Base-by-base conservation (phyloP, 2,888 invertebrate species). In the Megaustenia siamemsis region DNA sequence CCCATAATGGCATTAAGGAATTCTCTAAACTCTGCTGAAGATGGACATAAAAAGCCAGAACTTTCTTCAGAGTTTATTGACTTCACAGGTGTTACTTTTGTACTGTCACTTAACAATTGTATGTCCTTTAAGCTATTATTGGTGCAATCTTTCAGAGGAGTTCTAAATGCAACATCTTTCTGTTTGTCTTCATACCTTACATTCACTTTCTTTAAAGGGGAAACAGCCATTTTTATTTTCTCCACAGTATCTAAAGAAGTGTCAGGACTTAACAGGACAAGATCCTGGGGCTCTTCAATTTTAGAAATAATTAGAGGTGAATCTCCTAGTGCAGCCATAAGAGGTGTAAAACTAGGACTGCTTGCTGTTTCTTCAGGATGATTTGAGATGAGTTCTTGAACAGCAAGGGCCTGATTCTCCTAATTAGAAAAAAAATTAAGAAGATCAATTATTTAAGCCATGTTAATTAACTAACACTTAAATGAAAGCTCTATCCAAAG, bases 11-110 rank as follows among this genome's bases (percentile, higher is more conserved):
- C 60, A 38, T n/a, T 40, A 5, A 82, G 73, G 32, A 82, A 82
- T 32, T 82, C 73, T 43, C 28, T 60, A 35, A 82, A 73, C 38
- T 82, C 82, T 38, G 82, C 82, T 56, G 82, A 82, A 40, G 43
- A 28, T 18, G 78, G 66, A 78, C 66, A 78, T 4, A 24, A 4
- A 32, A 28, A 15, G 21, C 28, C 32, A 5, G 18, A 24, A 40
- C 6, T 15, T 60, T 77, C 49, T 32, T 75, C 32, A 53, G 1
- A 32, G 28, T 10, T 35, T 32, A 0, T 35, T 12, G n/a, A 40
- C 4, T 60, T 77, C 40, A 35, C 77, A 40, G 56, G 77, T 40
- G 77, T 77, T 56, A 60, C 24, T 8, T n/a, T 32, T 12, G 12
- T 24, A 12, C 15, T 77, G 15, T 60, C 38, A 38, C 24, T 77